These are phyloP conservation scores for Melieria picta DNA, from an alignment of 2,888 invertebrate genomes.

Conservation along the genomic window DNA sequence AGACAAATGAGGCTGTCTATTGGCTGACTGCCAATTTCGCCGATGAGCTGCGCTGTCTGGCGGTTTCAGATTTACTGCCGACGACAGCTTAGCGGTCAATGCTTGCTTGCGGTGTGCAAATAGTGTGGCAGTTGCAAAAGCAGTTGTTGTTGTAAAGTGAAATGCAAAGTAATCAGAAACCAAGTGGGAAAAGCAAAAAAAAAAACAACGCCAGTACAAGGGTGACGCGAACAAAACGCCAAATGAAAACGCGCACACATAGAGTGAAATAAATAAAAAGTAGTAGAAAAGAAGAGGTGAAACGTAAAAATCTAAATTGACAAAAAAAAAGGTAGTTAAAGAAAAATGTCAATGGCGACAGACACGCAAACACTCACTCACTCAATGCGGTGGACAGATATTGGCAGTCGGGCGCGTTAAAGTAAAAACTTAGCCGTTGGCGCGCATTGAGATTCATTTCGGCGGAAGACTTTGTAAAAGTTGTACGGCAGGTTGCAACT, in stretches of 20 bases:
- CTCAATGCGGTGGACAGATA: too few species aligned
- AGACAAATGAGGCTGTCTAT: neutral
- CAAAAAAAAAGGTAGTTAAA: too few species aligned
- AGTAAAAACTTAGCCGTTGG: too few species aligned
- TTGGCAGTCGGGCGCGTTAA: too few species aligned
- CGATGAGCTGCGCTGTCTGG: neutral
- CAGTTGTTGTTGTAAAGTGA: constrained; percentile 3
- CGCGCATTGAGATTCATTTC: too few species aligned
- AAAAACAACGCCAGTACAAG: neutral
- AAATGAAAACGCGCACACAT: neutral
- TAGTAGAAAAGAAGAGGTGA: neutral
- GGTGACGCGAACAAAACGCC: neutral
- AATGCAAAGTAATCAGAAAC: constrained; percentile 7
- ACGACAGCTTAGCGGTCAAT: neutral
- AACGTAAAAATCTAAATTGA: neutral
- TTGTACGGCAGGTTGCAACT: too few species aligned
- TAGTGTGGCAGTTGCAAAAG: neutral
- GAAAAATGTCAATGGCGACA: too few species aligned
- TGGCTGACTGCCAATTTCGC: neutral
- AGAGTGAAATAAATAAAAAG: constrained; percentile 4
- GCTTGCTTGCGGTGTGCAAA: neutral
- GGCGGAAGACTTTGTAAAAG: too few species aligned
- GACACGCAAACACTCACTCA: too few species aligned
- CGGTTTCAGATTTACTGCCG: neutral
- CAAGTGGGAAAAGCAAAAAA: neutral